phyloP scores from a whole-genome alignment of 2,888 invertebrate genomes.

The Xanthia togata region DNA sequence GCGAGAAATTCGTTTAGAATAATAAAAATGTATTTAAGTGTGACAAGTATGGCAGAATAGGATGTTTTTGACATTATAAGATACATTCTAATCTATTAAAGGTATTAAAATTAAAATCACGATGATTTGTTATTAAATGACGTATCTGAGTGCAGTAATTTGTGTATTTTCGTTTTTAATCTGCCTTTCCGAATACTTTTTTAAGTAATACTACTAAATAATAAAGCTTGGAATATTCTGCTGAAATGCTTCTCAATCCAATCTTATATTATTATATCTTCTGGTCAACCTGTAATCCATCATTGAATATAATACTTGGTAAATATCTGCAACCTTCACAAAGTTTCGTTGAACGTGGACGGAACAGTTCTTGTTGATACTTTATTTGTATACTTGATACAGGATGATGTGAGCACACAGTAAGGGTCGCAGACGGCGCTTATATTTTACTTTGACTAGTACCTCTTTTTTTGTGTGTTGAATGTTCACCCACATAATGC shows the following conservation, averaged over 20 bases:
- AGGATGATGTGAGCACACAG: slow-evolving; percentile 7
- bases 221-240: not conserved
- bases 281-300: slow-evolving; percentile 27
- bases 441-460: too few relatives aligned
- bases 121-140: not conserved
- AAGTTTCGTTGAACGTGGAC: slow-evolving; percentile 4
- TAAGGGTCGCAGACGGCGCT: not conserved
- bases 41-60: not conserved
- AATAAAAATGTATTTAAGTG: not conserved
- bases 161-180: not conserved
- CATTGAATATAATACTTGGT: slow-evolving; percentile 29
- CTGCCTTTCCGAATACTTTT: too few relatives aligned
- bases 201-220: not conserved
- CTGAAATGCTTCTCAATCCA: not conserved
- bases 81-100: not conserved
- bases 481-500: too few relatives aligned
- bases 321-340: slow-evolving; percentile 26
- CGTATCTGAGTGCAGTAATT: too few relatives aligned
- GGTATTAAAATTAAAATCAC: too few relatives aligned
- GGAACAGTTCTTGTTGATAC: slow-evolving; percentile 6
- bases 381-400: slow-evolving; percentile 7
- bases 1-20: not conserved
- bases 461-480: too few relatives aligned
- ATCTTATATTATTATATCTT: not conserved
- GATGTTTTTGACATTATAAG: not conserved